Percentiles rank a stretch among this genome's conserved stretches.
Evolutionary conservation across 2,113 vertebrate species (phyloP).

Genomic region (Rhagologus leucostigma): DNA sequence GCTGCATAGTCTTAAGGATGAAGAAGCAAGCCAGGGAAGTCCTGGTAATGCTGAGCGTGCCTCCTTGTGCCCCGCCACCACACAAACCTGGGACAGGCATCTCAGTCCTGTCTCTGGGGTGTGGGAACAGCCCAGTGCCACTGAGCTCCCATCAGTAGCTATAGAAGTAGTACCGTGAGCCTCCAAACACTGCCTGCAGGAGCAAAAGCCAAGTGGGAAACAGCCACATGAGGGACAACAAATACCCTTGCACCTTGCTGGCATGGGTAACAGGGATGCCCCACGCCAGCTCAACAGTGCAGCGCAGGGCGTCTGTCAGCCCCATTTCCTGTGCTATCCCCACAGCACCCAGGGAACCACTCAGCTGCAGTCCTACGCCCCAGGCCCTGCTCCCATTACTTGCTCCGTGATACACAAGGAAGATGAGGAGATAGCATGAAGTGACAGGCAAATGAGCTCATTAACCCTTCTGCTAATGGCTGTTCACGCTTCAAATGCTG

Average conservation of each 20-base stretch:
- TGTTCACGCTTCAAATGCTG: conserved; percentile 36
- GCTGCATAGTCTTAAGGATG: not conserved
- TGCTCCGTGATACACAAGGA: not conserved
- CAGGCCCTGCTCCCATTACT: not conserved
- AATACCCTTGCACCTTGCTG: not conserved
- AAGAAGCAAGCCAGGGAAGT: not conserved
- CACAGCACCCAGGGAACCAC: not conserved
- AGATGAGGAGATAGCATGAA: not conserved
- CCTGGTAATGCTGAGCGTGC: not conserved
- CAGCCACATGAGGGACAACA: not conserved
- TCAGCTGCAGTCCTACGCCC: not conserved
- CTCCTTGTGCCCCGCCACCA: not conserved
- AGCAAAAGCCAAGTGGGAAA: not conserved
- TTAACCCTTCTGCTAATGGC: conserved; percentile 60
- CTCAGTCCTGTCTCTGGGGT: not conserved
- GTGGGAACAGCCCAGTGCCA: not conserved
- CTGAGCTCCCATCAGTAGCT: not conserved
- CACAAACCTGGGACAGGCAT: not conserved
- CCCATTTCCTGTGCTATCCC: not conserved
- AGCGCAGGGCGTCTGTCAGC: not conserved
- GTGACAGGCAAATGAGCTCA: conserved; percentile 55
- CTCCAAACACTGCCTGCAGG: not conserved
- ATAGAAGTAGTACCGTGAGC: not conserved
- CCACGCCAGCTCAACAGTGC: not conserved
- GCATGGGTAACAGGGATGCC: not conserved